Base-by-base conservation (phyloP, 2,888 invertebrate genomes). In the Pterobdella sp. region DNA sequence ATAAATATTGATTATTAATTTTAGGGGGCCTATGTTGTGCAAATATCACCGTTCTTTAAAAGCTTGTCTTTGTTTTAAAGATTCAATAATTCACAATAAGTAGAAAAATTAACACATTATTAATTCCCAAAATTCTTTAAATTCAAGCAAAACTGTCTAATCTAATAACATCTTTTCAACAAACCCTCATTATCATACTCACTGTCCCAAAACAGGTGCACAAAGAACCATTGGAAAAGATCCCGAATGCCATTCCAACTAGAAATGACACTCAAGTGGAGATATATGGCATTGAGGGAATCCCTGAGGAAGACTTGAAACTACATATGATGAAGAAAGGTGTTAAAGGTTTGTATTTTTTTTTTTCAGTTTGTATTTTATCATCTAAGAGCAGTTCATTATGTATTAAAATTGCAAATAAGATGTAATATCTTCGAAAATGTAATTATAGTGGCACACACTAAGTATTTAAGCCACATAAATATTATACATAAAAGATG, bases 251-350 rank as follows among this genome's bases (percentile, higher is more conserved):
- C 77, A 86, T 97, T 83, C 95, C 96, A 80, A 94, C 94, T 86
- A 89, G 97, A 84, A 94, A 94, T 82, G 95, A 95, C 86, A 94
- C 95, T 83, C 96, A 97, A 87, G 93, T 99, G 84, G 98, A 98
- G 88, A 97, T 98, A 82, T 99, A 98, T 87, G 98, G 98, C 79
- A 98, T 99, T 97, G 97, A 98, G 88, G 98, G 98, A 79, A 97
- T 98, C 81, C 98, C 98, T 37, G 89, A 92, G 73, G 92, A 91
- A 80, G 96, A 97, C 87, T 84, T 94, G 77, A 91, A 91, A 83
- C 93, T 94, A 82, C 96, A 96, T 85, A 95, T 96, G 85, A 88
- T 90, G 80, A 91, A 92, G 83, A 91, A 92, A 76, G 75, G 76
- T 68, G 79, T 79, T 36, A 74, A 63, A 56, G 31, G 69, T 73